Conservation (phyloP, 2,888 invertebrate species). For the Trilocha varians region DNA sequence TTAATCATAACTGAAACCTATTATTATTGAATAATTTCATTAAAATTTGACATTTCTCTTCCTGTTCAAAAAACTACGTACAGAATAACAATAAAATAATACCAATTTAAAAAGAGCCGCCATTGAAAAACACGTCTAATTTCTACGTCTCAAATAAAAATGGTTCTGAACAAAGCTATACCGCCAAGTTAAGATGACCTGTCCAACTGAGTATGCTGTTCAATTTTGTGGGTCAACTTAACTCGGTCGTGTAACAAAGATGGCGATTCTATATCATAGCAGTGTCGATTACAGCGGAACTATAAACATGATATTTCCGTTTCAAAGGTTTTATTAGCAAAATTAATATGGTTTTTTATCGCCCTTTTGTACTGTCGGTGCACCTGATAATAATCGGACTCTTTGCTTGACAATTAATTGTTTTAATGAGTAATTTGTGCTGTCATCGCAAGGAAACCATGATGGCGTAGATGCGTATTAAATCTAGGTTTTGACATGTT, state of each 20-base stretch:
- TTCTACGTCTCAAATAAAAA: neutral
- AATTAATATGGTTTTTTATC: neutral
- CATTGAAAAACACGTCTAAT: neutral
- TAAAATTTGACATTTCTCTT: slow-evolving; percentile 60
- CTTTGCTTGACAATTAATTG: neutral
- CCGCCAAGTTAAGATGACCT: neutral
- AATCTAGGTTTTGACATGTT: neutral
- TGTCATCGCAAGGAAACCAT: neutral
- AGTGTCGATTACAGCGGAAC: slow-evolving; percentile 50
- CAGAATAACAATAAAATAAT: neutral
- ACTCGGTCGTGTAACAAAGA: slow-evolving; percentile 23
- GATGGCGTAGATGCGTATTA: neutral
- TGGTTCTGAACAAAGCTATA: neutral
- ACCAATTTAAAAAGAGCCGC: neutral
- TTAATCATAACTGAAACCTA: slow-evolving; percentile 47
- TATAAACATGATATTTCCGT: slow-evolving; percentile 51
- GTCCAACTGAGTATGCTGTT: neutral
- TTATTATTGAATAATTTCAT: slow-evolving; percentile 56
- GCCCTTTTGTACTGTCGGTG: neutral
- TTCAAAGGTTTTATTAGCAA: slow-evolving; percentile 7
- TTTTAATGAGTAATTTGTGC: neutral
- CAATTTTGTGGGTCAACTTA: slow-evolving; percentile 16
- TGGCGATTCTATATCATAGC: slow-evolving; percentile 45
- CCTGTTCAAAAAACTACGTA: slow-evolving; percentile 40
- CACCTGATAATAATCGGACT: neutral